These are phyloP conservation scores for Campylorhamphus procurvoides DNA, from an alignment of 2,113 vertebrate species.

Conservation along the genomic window DNA sequence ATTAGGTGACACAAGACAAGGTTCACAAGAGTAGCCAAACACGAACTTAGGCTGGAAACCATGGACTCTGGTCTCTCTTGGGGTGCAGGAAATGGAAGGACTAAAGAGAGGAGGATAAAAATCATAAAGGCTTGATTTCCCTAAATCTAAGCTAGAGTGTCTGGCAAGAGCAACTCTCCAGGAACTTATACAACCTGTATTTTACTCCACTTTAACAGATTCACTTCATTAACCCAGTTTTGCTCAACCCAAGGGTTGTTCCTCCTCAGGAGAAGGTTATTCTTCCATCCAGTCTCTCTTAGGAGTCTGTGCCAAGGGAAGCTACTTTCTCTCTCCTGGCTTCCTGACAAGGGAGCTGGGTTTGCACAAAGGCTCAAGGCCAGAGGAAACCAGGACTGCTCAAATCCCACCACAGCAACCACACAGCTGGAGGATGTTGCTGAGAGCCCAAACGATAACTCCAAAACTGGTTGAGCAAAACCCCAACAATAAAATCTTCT, in stretches of 20 bases:
- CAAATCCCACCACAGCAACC: background rate
- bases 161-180: background rate
- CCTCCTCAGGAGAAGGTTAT: background rate
- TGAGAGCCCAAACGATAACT: background rate
- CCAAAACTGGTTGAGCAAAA: background rate
- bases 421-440: background rate
- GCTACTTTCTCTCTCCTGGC: background rate
- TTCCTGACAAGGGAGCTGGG: fast-evolving
- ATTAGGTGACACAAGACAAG: background rate
- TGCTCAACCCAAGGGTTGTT: background rate
- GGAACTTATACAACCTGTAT: background rate
- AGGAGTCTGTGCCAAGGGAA: background rate
- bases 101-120: background rate
- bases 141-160: fast-evolving
- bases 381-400: background rate
- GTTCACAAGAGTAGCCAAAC: background rate
- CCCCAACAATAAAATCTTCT: background rate
- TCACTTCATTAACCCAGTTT: background rate
- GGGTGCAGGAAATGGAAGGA: background rate
- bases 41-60: background rate
- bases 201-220: background rate
- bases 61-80: background rate
- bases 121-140: background rate
- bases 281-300: background rate
- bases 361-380: background rate